Evolutionary conservation across 2,797 vertebrate species (phyloP).

Genomic region (Gymnoscopelus microlampas): DNA sequence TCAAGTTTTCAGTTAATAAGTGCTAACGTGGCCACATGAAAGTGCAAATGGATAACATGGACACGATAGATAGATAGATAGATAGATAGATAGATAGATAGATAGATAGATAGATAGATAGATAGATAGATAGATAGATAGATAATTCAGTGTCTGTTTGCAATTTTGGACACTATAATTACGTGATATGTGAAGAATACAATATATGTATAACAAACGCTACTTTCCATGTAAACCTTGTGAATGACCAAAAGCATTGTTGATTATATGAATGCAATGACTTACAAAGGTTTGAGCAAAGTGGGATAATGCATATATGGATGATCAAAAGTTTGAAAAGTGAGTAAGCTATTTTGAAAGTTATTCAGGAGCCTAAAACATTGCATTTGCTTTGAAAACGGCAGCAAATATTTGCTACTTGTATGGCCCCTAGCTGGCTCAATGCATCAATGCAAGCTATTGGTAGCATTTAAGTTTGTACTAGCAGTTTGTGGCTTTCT

Average conservation of each 20-base stretch:
- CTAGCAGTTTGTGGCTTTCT: slow-evolving; percentile 51
- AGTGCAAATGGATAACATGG: slow-evolving; percentile 25
- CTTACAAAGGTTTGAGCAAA: too few relatives aligned
- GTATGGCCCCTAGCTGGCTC: not conserved
- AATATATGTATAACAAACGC: not conserved
- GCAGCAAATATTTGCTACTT: not conserved
- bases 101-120: slow-evolving; percentile 51
- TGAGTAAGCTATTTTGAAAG: slow-evolving; percentile 5
- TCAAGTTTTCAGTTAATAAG: slow-evolving; percentile 67
- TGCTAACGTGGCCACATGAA: slow-evolving; percentile 48
- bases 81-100: slow-evolving; percentile 48
- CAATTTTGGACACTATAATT: too few relatives aligned
- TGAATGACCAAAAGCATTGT: not conserved
- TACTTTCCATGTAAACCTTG: not conserved
- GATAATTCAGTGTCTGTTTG: slow-evolving; percentile 46
- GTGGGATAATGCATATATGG: not conserved
- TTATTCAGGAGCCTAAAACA: not conserved
- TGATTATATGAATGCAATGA: not conserved
- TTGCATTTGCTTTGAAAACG: not conserved
- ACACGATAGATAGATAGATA: slow-evolving; percentile 34
- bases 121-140: slow-evolving; percentile 45
- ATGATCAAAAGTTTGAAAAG: slow-evolving; percentile 9
- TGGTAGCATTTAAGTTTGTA: slow-evolving; percentile 17
- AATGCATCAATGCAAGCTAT: not conserved
- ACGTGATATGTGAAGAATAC: too few relatives aligned